Evolutionary conservation across 2,888 invertebrate genomes (phyloP), one percentile per base, ranked within the genome.

Genomic region (Amorpha juglandis): DNA sequence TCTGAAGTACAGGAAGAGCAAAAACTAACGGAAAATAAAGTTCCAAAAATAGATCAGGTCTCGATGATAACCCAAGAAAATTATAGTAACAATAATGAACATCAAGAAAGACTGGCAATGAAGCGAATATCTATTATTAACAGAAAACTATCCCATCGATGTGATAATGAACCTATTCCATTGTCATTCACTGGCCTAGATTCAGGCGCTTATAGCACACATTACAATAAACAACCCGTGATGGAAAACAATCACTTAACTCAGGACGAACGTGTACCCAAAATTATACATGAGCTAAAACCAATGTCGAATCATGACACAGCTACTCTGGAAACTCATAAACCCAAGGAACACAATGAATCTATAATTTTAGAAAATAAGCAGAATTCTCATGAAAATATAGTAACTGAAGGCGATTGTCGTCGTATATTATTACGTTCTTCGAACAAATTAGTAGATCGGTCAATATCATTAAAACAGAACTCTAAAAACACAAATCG

Each of bases 71-170:
- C 69, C 1, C 66, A 68, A 27, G 74, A 76, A 55, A 70, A 63
- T 21, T 70, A 72, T 21, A 58, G 71, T 47, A 77, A 73, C 45
- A 71, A 75, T 7, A 67, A 66, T 16, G 73, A 73, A 55, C 78
- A 81, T 42, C 70, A 74, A 33, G 84, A 87, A 70, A 81, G 88
- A 73, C 64, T 91, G 33, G 77, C 75, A 67, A 79, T 74, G 38
- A 92, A 92, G 77, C 83, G 91, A 3, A 70, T 83, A 63, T 81
- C 83, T 50, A 82, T 92, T 71, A 68, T 89, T 21, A 88, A 88
- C 72, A 83, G 90, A 71, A 75, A 83, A 72, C 76, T 83, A 65
- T 76, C 68, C 51, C 80, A 84, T 72, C 69, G 70, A 19, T 82
- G 74, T 67, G 69, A 73, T 52, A 69, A 75, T 48, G 76, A 80